Conservation (phyloP, 2,797 vertebrate species). For the Trichosurus vulpecula region DNA sequence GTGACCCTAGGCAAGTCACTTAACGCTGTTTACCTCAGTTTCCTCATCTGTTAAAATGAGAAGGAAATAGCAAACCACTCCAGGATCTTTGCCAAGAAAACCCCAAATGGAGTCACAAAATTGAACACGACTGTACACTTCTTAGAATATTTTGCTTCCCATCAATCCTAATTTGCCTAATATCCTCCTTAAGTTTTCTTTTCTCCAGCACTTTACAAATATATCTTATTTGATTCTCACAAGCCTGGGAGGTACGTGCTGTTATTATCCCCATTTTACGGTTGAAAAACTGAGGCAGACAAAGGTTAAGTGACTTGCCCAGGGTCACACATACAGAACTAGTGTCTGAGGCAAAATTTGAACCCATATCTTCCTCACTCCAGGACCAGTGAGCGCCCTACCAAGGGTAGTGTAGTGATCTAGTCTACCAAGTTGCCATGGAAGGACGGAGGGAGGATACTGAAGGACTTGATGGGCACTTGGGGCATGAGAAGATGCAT, state of each 20-base stretch:
- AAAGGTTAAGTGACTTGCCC: neutral
- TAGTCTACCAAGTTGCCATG: neutral
- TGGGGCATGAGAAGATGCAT: neutral
- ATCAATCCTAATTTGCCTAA: neutral
- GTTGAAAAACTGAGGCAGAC: neutral
- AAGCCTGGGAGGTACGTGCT: neutral
- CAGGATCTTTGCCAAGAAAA: neutral
- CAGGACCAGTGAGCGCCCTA: neutral
- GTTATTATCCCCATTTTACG: neutral
- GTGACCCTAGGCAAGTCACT: neutral
- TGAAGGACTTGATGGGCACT: neutral
- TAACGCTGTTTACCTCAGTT: neutral
- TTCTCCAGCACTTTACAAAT: neutral
- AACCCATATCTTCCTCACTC: neutral
- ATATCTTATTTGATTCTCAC: neutral
- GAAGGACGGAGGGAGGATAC: neutral
- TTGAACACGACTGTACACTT: neutral
- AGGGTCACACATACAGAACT: neutral
- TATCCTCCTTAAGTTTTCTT: neutral
- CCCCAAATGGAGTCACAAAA: neutral
- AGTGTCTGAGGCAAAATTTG: too few species aligned
- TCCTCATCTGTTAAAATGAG: neutral
- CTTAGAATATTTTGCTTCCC: neutral
- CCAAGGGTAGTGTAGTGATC: too few species aligned
- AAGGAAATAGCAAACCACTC: neutral